These are phyloP conservation scores for Parasteatoda lunata DNA, from an alignment of 2,888 invertebrate species.

Conservation along the genomic window DNA sequence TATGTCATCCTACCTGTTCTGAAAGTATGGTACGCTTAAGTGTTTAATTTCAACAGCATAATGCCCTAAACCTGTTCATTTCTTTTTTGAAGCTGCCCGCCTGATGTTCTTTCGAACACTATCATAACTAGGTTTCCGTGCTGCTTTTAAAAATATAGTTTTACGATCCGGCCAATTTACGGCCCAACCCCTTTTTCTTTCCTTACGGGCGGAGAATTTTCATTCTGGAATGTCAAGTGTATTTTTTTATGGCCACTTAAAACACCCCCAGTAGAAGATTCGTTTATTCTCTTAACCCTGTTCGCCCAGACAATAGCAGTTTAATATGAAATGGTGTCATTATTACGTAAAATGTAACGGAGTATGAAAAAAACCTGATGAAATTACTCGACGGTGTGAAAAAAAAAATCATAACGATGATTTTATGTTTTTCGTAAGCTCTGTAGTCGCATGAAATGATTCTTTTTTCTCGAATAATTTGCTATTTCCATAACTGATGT, in stretches of 20 bases:
- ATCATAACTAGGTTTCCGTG: neutral
- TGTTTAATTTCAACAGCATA: neutral
- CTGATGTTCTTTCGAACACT: neutral
- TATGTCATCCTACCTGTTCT: neutral
- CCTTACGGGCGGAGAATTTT: constrained; percentile 37
- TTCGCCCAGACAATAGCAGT: no score
- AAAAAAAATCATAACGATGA: no score
- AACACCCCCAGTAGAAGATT: no score
- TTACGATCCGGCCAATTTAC: constrained; percentile 15
- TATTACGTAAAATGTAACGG: no score
- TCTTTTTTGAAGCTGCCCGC: neutral
- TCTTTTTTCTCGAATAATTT: no score
- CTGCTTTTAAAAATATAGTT: neutral
- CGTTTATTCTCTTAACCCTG: no score
- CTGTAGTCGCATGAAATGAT: no score
- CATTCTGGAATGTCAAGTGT: neutral
- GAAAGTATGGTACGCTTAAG: neutral
- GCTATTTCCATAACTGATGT: no score
- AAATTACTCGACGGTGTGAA: no score
- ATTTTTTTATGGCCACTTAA: neutral
- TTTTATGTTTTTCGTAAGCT: no score
- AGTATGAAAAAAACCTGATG: no score
- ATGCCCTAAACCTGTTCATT: neutral
- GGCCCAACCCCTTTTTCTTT: constrained; percentile 16
- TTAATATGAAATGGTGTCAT: no score